A percentile compares a stretch with the other conserved stretches of the same genome.
Conservation (phyloP, 2,888 invertebrate species). For the Eutolmus rufibarbis region DNA sequence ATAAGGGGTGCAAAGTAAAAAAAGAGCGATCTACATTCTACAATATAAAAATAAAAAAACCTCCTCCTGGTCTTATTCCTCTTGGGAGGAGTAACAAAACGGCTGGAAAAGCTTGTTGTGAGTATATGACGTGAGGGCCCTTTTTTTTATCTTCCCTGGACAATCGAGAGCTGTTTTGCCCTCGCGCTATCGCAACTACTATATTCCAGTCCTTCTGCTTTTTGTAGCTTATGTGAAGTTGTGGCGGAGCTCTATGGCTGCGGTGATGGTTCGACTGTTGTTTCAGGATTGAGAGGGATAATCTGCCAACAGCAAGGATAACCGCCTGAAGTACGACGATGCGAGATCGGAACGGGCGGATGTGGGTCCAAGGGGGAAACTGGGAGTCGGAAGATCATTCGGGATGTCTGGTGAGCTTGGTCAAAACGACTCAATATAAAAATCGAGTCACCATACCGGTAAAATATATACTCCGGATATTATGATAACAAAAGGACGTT, state of each 20-base stretch:
- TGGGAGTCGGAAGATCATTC: slow-evolving; percentile 45
- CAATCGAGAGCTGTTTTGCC: slow-evolving; percentile 28
- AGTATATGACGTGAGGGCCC: slow-evolving; percentile 23
- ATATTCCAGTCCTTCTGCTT: slow-evolving; percentile 34
- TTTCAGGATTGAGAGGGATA: slow-evolving; percentile 44
- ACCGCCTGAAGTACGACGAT: slow-evolving; percentile 22
- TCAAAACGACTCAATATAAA: not conserved
- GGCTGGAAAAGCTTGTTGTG: slow-evolving; percentile 1
- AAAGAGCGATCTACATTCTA: not conserved
- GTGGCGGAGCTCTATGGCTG: not conserved
- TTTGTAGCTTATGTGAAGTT: slow-evolving; percentile 22
- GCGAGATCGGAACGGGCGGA: not conserved
- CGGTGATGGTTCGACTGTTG: slow-evolving; percentile 11
- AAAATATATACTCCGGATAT: not conserved
- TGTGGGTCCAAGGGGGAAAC: not conserved
- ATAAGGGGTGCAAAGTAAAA: not conserved
- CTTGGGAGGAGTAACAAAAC: slow-evolving; percentile 13
- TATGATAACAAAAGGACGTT: not conserved
- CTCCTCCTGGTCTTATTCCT: not conserved
- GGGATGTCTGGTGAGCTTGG: slow-evolving; percentile 47
- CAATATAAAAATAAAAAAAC: not conserved
- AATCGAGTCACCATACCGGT: not conserved
- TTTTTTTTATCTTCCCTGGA: slow-evolving; percentile 28
- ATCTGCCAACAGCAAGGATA: slow-evolving; percentile 46
- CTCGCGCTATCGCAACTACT: slow-evolving; percentile 36